Evolutionary conservation across 2,888 invertebrate species (phyloP).

Genomic region (Lithophane semibrunnea): DNA sequence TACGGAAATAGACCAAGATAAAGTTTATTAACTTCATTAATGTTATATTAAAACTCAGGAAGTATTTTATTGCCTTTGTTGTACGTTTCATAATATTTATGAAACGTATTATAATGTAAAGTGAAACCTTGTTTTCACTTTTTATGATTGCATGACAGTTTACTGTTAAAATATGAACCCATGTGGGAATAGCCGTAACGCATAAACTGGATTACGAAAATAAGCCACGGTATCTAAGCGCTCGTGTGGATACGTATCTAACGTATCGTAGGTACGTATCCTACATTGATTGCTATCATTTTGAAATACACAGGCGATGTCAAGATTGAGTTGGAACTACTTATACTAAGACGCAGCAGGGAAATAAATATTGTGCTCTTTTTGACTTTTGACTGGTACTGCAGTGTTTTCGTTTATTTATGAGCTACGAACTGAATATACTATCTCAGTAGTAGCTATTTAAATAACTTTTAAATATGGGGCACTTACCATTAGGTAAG

Average conservation of each 20-base stretch:
- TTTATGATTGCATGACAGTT: conserved; percentile 84
- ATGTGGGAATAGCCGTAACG: conserved; percentile 77
- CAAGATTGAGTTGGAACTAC: conserved; percentile 24
- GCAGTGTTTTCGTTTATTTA: not conserved
- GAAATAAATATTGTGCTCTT: conserved; percentile 7
- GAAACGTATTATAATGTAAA: conserved; percentile 68
- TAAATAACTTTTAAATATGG: not conserved
- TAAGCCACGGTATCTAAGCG: conserved; percentile 40
- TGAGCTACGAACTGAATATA: not conserved
- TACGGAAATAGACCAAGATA: conserved; percentile 30
- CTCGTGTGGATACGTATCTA: conserved; percentile 16
- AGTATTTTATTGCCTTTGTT: conserved; percentile 53
- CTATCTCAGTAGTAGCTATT: not conserved
- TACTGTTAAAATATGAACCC: conserved; percentile 75
- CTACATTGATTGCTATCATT: conserved; percentile 35
- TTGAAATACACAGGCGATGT: conserved; percentile 39
- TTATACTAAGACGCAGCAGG: conserved; percentile 2
- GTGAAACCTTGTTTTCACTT: conserved; percentile 87
- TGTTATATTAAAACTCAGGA: conserved; percentile 47
- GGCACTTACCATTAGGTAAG: too few species aligned
- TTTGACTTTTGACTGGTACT: not conserved
- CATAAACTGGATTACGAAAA: conserved; percentile 66
- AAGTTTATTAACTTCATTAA: conserved; percentile 29
- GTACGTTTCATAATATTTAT: conserved; percentile 63
- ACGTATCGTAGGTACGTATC: conserved; percentile 8